A percentile compares a stretch with the other conserved stretches of the same genome.
phyloP scores from a whole-genome alignment of 2,888 invertebrate genomes.

The Vesta saturnalis region DNA sequence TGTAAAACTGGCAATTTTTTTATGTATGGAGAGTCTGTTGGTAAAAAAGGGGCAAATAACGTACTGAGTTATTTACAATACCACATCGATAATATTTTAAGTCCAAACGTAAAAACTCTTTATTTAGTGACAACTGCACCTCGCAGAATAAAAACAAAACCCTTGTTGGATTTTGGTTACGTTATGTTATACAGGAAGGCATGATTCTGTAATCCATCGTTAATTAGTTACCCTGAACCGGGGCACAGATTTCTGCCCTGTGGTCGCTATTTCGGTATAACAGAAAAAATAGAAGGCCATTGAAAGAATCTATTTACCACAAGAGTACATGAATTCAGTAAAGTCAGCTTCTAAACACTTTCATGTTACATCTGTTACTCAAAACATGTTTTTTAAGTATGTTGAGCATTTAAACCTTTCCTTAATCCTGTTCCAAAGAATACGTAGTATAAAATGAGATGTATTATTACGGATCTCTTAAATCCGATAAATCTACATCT shows the following conservation, averaged over 20 bases:
- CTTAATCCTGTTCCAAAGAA: too few species aligned
- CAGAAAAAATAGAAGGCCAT: background rate
- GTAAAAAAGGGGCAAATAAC: too few species aligned
- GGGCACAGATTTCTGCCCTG: background rate
- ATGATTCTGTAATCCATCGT: background rate
- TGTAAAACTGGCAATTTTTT: too few species aligned
- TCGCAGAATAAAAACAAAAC: background rate
- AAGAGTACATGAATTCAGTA: slow-evolving; percentile 12
- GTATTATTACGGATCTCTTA: too few species aligned
- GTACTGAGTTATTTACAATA: too few species aligned
- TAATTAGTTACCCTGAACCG: background rate
- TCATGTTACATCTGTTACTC: slow-evolving; percentile 15
- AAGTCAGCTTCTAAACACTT: slow-evolving; percentile 20
- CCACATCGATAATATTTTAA: too few species aligned
- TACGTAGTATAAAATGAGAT: too few species aligned
- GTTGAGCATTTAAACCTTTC: too few species aligned
- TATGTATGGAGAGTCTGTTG: too few species aligned
- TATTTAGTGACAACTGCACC: too few species aligned
- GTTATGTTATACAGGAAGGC: background rate
- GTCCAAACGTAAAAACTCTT: background rate
- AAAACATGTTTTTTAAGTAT: too few species aligned
- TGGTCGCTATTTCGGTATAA: background rate
- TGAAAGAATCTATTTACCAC: background rate
- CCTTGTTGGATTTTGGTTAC: background rate
- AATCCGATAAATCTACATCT: too few species aligned